Conservation (phyloP, 2,797 vertebrate genomes). For the Melanogrammus aeglefinus region DNA sequence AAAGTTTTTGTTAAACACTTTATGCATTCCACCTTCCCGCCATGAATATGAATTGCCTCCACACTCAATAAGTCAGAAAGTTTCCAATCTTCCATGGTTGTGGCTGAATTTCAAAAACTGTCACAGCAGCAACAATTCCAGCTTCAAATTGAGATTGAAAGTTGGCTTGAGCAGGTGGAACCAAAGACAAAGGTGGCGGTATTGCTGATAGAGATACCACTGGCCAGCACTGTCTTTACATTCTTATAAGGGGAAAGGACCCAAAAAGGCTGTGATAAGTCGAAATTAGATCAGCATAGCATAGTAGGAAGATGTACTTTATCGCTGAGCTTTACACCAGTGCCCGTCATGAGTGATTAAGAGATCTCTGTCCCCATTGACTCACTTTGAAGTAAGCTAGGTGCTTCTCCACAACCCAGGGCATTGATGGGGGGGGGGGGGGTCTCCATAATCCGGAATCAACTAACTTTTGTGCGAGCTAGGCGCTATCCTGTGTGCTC, state of each 20-base stretch:
- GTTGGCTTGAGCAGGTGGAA: background rate
- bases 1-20: conserved; percentile 49
- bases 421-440: conserved; percentile 16
- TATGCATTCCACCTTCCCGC: conserved; percentile 27
- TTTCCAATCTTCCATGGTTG: conserved; percentile 25
- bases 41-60: conserved; percentile 52
- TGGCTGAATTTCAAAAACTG: background rate
- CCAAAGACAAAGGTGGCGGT: background rate
- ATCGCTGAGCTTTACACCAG: conserved; percentile 16
- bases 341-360: conserved; percentile 41
- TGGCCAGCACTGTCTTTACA: background rate
- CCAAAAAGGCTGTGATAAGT: conserved; percentile 6
- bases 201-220: background rate
- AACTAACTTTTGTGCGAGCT: conserved; percentile 44
- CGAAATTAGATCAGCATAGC: conserved; percentile 19
- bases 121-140: background rate
- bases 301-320: conserved; percentile 33
- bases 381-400: conserved; percentile 36
- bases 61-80: conserved; percentile 25
- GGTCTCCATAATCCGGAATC: conserved; percentile 14
- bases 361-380: conserved; percentile 31
- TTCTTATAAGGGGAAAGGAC: background rate
- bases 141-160: conserved; percentile 3
- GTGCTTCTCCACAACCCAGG: conserved; percentile 21
- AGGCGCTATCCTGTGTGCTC: conserved; percentile 28